Base-by-base conservation (phyloP, 2,888 invertebrate species). In the Pristionchus exspectatus region DNA sequence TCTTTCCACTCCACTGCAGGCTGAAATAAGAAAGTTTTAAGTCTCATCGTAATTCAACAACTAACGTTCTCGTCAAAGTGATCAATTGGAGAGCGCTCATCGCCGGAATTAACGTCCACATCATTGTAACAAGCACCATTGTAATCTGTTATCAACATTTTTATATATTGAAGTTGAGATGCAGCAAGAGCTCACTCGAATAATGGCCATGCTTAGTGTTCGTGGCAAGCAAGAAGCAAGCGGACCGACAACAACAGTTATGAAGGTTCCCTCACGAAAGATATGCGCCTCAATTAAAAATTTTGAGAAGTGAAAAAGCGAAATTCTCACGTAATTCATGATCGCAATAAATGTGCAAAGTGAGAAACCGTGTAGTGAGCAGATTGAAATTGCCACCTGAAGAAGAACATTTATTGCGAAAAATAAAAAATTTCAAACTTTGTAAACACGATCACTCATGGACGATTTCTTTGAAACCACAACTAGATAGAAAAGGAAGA, bases 201-300 rank as follows among this genome's bases (percentile, higher is more conserved):
- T 81, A 7, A 81, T 81, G 10, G n/a, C 14, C 81, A 81, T 50
- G 81, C 81, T 27, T 1, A 81, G 44, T 16, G 24, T 1, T 18
- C n/a, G 24, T 2, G 81, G 81, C 44, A 54, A n/a, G 50, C n/a
- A 81, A 2, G n/a, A 1, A 10, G 81, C 81, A 5, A 81, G 81
- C 27, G 81, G 81, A 24, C 81, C 81, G 16, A 81, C n/a, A n/a
- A 81, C 81, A 10, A 18, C 81, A n/a, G 81, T 81, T 27, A 81
- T 81, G 14, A 81, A 81, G 0, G 81, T 81, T 27, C 50, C 81
- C 27, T 81, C 81, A 14, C 81, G 81, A 18, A 81, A 81, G n/a
- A 81, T 44, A n/a, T 81, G 81, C 24, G 81, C 81, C 81, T 81
- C 30, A 33, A 72, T 3, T 30, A 2, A 16, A 30, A 72, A 14